Evolutionary conservation across 2,888 invertebrate genomes (phyloP), one percentile per base, ranked within the genome.

Genomic region (Ophion costatus): DNA sequence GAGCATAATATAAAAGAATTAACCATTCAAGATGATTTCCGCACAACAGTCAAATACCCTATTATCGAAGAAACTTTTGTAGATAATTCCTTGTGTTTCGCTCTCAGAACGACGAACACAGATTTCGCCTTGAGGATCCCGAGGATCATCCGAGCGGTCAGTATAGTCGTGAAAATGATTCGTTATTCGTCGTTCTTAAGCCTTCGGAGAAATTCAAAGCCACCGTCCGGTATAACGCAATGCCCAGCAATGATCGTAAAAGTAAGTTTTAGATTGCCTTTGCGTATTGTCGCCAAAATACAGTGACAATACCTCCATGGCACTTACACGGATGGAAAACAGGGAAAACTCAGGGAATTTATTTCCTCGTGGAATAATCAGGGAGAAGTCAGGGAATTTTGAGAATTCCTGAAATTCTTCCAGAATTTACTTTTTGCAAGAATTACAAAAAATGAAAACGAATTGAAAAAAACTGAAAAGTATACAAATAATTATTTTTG

Each of bases 71-170:
- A 56, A 38, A 29, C 24, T 45, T 69, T 51, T 45, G 11, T 51
- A 29, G 14, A 57, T 57, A 70, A 7, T 29, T 22, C 42, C 24
- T 42, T 45, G 59, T 59, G 0, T 56, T 80, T 59, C 33, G 22
- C 45, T 61, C 20, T 24, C 20, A 93, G 91, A 83, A 90, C 42
- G 89, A 80, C 0, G 70, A 73, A 57, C 76, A 29, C 29, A 67
- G 33, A 22, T 85, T 85, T 24, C 64, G 42, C n/a, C 45, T 85
- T 20, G 82, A 82, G 22, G 70, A 42, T 76, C 61, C 75, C 4
- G 61, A 76, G 11, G 67, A 80, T 56, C 45, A 70, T 56, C 6
- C 75, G 3, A 74, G 14, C 10, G 57, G 7, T 20, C 51, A 73
- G 11, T 20, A 22, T 22, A 63, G 33, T 69, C 78, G 63, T 20